Percentiles rank a stretch among this genome's conserved stretches.
Evolutionary conservation across 2,113 vertebrate species (phyloP).

Genomic region (Gavialis gangeticus): DNA sequence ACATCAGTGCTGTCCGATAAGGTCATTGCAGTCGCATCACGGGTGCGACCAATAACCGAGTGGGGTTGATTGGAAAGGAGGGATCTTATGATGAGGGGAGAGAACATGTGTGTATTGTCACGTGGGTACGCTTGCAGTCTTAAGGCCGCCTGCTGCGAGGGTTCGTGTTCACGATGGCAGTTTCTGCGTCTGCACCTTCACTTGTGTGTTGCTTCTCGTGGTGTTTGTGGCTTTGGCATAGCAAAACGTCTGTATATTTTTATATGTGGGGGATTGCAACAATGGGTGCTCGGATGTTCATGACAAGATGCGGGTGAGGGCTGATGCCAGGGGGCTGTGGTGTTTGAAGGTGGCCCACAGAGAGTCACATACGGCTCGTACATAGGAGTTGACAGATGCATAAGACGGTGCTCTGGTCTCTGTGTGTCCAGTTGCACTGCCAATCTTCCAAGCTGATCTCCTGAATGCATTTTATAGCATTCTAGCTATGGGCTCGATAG

Average conservation of each 20-base stretch:
- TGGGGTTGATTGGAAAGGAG: neutral
- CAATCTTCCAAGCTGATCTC: neutral
- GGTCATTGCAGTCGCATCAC: neutral
- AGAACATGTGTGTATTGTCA: neutral
- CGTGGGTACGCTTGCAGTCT: neutral
- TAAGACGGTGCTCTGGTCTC: neutral
- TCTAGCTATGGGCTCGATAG: neutral
- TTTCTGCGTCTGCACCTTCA: neutral
- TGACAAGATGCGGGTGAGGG: neutral
- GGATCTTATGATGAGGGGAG: neutral
- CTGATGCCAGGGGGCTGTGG: rapidly evolving
- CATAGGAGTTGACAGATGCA: neutral
- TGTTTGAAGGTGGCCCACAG: neutral
- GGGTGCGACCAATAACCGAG: neutral
- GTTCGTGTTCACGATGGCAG: neutral
- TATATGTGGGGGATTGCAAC: neutral
- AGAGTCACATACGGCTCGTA: rapidly evolving
- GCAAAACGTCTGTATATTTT: neutral
- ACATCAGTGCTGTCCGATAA: neutral
- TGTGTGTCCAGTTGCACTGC: neutral
- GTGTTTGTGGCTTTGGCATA: neutral
- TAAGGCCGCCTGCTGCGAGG: neutral
- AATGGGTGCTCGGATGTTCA: rapidly evolving
- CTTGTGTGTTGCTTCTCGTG: neutral
- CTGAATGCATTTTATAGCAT: neutral